Evolutionary conservation across 2,888 invertebrate genomes (phyloP), one percentile per base, ranked within the genome.

Genomic region (Aphrophora alni): DNA sequence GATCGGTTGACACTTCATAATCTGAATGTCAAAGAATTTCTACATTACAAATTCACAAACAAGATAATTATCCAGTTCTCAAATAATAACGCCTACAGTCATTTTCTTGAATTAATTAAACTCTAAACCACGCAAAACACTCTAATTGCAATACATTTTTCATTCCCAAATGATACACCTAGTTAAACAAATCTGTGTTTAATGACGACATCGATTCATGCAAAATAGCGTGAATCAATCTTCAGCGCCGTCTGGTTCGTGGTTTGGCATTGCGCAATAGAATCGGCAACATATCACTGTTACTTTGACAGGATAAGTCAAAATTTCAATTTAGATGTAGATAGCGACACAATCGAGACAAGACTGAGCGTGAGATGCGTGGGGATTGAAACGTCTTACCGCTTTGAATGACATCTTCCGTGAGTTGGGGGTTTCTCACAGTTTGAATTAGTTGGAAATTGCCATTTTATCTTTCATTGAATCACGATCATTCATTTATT

Each of bases 291-390:
- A 21, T 59, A 59, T 59, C 59, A 21, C 59, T 21, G 21, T 21
- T 44, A 44, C 44, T 59, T 59, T 59, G 59, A 59, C 59, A 21
- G 59, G 59, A 59, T 59, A 59, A 59, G 59, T 59, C 59, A 59
- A 59, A 59, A 59, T 59, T 59, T 59, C 59, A 59, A 59, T 59
- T 59, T 59, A 59, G 59, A 59, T 59, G 21, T 5, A 59, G 59
- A 59, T 59, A 59, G 59, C 59, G 59, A 59, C 59, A 59, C 59
- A 59, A 59, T 21, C 59, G 59, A 21, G 59, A 59, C 59, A 8
- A 21, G 21, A n/a, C 21, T 44, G 14, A 21, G n/a, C 59, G n/a
- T 21, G 59, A 59, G 59, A 59, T 59, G 59, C 59, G 59, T 59
- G 59, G 59, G 59, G 59, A 59, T 59, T 21, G 59, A 21, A 21